Evolutionary conservation across 2,888 invertebrate species (phyloP), one percentile per base, ranked within the genome.

Genomic region (Parelbella ahira): DNA sequence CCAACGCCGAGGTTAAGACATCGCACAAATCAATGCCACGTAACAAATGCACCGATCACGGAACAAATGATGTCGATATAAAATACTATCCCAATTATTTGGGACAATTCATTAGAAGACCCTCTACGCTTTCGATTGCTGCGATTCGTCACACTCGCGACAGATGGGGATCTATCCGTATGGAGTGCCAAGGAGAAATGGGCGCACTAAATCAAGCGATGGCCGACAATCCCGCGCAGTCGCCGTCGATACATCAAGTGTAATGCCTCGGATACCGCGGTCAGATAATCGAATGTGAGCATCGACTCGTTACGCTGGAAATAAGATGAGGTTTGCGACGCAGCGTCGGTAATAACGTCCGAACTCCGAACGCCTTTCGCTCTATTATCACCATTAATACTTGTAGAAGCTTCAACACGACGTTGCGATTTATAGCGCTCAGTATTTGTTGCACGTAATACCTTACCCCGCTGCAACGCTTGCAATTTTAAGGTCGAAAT

Each of bases 281-380:
- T 72, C 77, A 82, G 86, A 87, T 84, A 87, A 87, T 86, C 86
- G 83, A 80, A 84, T 83, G 83, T 83, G 83, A 83, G 84, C 86
- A 83, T 84, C 84, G 72, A 83, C 81, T 86, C 83, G 83, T 84
- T 84, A 82, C 83, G 75, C 76, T 82, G 78, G 81, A 74, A 81
- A 84, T 83, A 82, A 84, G 81, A 84, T 79, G 83, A 83, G 79
- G 74, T 76, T 74, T 76, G 73, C 69, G 61, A 64, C 63, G 60
- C 57, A 51, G 50, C 50, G 52, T 60, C 55, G 52, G 48, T 44
- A 46, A 50, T 50, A 79, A 76, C 56, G 74, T 48, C 78, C 48
- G 67, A 82, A 70, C 59, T 60, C 46, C n/a, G 32, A 4, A 5
- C 12, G 24, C n/a, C 18, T 19, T 39, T 18, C 37, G 51, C 24